phyloP scores from a whole-genome alignment of 2,113 vertebrate species.

The Gymnarchus niloticus region DNA sequence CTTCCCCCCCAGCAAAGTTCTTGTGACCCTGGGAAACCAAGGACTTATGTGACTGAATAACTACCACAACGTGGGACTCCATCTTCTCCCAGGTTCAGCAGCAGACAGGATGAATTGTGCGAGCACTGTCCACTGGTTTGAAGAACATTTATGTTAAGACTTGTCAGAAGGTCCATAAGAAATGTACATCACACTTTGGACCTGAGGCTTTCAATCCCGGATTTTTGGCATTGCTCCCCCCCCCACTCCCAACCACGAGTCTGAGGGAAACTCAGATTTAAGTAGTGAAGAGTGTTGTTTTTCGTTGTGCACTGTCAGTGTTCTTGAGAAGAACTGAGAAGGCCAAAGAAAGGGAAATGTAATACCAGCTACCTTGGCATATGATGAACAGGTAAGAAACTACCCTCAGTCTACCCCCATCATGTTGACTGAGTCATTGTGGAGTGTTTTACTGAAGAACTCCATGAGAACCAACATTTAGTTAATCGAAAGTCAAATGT shows the following conservation, averaged over 20 bases:
- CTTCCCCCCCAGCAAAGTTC: neutral
- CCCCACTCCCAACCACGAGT: neutral
- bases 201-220: neutral
- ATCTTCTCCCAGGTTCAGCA: conserved; percentile 28
- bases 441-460: conserved; percentile 6
- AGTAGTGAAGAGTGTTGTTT: conserved; percentile 20
- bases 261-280: neutral
- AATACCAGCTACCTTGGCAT: conserved; percentile 9
- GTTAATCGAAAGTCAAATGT: conserved; percentile 3
- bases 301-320: conserved; percentile 22
- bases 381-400: conserved; percentile 20
- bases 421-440: conserved; percentile 10
- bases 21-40: conserved; percentile 23
- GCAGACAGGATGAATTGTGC: conserved; percentile 33
- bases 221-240: neutral
- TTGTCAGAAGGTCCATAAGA: neutral
- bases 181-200: neutral
- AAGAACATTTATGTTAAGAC: conserved; percentile 15
- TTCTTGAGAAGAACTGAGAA: neutral
- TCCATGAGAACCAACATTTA: neutral
- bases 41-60: conserved; percentile 43
- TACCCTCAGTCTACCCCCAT: neutral
- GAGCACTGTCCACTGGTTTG: neutral
- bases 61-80: conserved; percentile 18
- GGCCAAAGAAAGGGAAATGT: conserved; percentile 1